Evolutionary conservation across 92 coral and sea anemone species (phyloP).

Genomic region (Palythoa grandis): DNA sequence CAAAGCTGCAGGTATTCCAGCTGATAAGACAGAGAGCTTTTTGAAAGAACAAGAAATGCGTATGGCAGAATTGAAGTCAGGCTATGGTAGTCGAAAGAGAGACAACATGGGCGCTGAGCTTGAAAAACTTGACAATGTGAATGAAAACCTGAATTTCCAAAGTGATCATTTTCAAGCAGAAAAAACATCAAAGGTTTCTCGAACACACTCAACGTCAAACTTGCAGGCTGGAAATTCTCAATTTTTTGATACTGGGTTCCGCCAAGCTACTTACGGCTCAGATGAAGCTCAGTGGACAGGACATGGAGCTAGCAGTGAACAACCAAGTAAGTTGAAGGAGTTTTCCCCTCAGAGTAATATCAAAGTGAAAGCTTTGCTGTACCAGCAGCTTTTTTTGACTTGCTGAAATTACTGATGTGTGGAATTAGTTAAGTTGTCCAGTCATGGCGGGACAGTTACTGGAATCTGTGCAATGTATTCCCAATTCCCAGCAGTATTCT

Average conservation of each 20-base stretch:
- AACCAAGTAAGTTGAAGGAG: background rate
- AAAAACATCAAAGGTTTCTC: background rate
- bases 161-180: conserved; percentile 1
- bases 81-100: background rate
- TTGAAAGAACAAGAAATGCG: conserved; percentile 11
- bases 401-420: no score
- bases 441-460: no score
- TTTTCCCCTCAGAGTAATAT: background rate
- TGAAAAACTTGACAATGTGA: conserved; percentile 11
- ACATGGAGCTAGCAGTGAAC: background rate
- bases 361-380: no score
- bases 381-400: no score
- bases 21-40: background rate
- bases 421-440: no score
- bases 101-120: background rate
- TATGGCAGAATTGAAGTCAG: conserved; percentile 30
- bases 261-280: background rate
- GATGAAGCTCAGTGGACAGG: background rate
- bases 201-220: background rate
- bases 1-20: conserved; percentile 4
- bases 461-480: no score
- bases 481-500: no score
- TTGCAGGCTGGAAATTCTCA: background rate
- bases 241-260: background rate
- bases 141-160: background rate